phyloP scores from a whole-genome alignment of 2,888 invertebrate species.

The Lissocephala sabroskyi region DNA sequence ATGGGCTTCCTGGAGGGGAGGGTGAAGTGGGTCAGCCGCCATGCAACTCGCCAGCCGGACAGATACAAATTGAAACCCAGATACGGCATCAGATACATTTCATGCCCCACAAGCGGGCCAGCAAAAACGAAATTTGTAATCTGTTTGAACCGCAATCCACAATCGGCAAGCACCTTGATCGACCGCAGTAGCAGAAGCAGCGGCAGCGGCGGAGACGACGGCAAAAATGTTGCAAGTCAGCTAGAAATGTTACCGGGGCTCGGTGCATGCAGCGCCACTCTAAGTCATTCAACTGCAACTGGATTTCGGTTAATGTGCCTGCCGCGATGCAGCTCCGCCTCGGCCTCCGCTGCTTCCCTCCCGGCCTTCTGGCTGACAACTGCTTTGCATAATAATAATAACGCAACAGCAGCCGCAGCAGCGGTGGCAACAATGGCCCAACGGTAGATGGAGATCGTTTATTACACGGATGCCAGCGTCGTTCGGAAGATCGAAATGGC shows the following conservation, averaged over 20 bases:
- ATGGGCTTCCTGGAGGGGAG: too few relatives aligned
- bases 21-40: too few relatives aligned
- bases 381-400: constrained; percentile 58
- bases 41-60: too few relatives aligned
- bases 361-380: constrained; percentile 23
- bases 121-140: constrained; percentile 42
- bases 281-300: constrained; percentile 62
- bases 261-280: constrained; percentile 8
- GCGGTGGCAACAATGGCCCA: constrained; percentile 14
- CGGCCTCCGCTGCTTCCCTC: constrained; percentile 3
- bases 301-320: constrained; percentile 59
- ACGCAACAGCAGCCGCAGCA: constrained; percentile 30
- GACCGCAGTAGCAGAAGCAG: constrained; percentile 1
- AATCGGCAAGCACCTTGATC: constrained; percentile 1
- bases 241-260: constrained; percentile 30
- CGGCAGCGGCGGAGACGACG: too few relatives aligned
- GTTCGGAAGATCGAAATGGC: constrained; percentile 31
- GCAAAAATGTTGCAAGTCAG: constrained; percentile 41
- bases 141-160: constrained; percentile 26
- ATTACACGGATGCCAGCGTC: constrained; percentile 19
- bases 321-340: constrained; percentile 9
- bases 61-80: too few relatives aligned
- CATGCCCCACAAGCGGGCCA: constrained; percentile 1
- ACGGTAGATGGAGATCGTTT: constrained; percentile 18
- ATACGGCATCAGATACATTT: not conserved